Evolutionary conservation across 2,888 invertebrate species (phyloP).

Genomic region (Entomobrya proxima): DNA sequence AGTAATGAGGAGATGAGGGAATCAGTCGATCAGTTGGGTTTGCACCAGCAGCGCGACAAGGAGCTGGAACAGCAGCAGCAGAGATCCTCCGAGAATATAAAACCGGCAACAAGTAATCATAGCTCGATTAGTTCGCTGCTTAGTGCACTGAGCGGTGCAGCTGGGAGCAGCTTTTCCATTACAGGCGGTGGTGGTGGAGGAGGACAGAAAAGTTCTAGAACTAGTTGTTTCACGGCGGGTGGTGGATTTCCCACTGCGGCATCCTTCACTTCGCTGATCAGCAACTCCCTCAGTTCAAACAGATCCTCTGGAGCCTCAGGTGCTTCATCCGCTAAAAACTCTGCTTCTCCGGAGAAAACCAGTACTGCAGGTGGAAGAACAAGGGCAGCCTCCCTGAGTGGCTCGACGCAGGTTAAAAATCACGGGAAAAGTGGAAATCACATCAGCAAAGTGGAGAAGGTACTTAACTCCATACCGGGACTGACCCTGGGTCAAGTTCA

Average conservation of each 20-base stretch:
- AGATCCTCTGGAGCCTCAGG: not conserved
- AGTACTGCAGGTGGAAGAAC: slow-evolving; percentile 6
- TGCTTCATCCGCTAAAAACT: not conserved
- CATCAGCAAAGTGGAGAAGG: slow-evolving; percentile 72
- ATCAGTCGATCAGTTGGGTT: not conserved
- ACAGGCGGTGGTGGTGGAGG: not conserved
- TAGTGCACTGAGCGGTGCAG: slow-evolving; percentile 68
- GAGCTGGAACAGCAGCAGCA: slow-evolving; percentile 40
- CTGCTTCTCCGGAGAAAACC: not conserved
- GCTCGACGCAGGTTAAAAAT: slow-evolving; percentile 12
- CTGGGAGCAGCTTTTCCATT: slow-evolving; percentile 62
- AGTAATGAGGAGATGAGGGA: slow-evolving; percentile 10
- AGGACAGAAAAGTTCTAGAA: not conserved
- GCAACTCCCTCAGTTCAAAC: slow-evolving; percentile 8
- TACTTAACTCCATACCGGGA: slow-evolving; percentile 67
- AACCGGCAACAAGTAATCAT: slow-evolving; percentile 65
- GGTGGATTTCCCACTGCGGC: slow-evolving; percentile 38
- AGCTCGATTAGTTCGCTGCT: slow-evolving; percentile 69
- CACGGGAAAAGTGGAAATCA: slow-evolving; percentile 50
- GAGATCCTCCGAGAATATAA: slow-evolving; percentile 41
- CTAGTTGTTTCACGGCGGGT: slow-evolving; percentile 16
- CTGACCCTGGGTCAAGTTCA: slow-evolving; percentile 73
- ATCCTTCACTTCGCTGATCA: slow-evolving; percentile 39
- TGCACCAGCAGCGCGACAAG: slow-evolving; percentile 16
- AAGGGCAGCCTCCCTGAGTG: slow-evolving; percentile 47